phyloP scores from a whole-genome alignment of 2,888 invertebrate species.

The Hyles lineata region DNA sequence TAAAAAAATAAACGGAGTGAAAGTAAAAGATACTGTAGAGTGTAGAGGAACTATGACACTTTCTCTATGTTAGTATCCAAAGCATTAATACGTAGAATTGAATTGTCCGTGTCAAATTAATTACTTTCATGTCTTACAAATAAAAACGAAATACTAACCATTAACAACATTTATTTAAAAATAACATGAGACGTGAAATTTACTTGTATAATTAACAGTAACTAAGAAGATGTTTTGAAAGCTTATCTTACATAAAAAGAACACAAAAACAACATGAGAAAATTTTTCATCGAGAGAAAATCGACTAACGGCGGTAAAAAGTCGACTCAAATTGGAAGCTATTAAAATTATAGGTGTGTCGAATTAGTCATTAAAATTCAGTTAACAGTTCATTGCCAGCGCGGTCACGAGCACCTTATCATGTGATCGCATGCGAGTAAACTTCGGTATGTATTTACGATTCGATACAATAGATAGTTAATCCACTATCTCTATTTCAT shows the following conservation, averaged over 20 bases:
- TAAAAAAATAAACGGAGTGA: constrained; percentile 54
- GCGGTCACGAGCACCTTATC: constrained; percentile 54
- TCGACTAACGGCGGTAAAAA: background rate
- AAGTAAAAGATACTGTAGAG: constrained; percentile 54
- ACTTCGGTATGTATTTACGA: constrained; percentile 21
- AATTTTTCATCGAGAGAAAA: constrained; percentile 1
- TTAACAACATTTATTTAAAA: too few species aligned
- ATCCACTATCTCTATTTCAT: constrained; percentile 39
- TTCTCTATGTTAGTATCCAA: constrained; percentile 52
- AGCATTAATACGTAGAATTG: constrained; percentile 22
- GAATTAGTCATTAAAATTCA: constrained; percentile 37
- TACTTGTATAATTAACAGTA: background rate
- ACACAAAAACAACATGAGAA: background rate
- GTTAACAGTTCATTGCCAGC: constrained; percentile 57
- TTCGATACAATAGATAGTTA: constrained; percentile 59
- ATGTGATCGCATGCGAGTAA: constrained; percentile 25
- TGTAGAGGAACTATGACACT: constrained; percentile 62
- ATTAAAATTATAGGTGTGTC: constrained; percentile 32
- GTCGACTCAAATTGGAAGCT: constrained; percentile 27
- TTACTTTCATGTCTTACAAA: background rate
- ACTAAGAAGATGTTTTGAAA: background rate
- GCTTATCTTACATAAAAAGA: background rate
- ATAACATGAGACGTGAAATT: too few species aligned
- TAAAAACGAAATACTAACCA: too few species aligned
- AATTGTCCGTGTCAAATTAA: background rate